A percentile compares a stretch with the other conserved stretches of the same genome.
phyloP scores from a whole-genome alignment of 2,797 vertebrate species.

The Pterois miles region DNA sequence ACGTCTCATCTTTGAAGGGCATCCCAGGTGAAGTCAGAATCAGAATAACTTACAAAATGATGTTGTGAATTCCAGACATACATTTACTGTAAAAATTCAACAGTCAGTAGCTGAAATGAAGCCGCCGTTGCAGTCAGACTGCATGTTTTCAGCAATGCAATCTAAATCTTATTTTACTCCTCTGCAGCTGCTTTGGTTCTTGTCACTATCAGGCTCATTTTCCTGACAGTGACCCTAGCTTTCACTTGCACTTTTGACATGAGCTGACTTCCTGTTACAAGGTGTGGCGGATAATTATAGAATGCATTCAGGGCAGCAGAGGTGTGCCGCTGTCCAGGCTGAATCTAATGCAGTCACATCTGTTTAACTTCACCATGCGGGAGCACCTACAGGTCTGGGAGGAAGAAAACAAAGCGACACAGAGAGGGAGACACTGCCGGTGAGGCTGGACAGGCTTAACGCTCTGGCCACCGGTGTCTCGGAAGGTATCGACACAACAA shows the following conservation, averaged over 20 bases:
- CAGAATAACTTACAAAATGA: neutral
- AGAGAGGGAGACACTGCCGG: constrained; percentile 56
- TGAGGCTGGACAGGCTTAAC: constrained; percentile 72
- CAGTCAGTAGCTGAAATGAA: neutral
- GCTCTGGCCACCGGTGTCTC: constrained; percentile 78
- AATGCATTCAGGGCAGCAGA: constrained; percentile 79
- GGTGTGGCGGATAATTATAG: constrained; percentile 84
- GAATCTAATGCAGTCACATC: constrained; percentile 85
- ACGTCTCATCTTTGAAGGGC: neutral
- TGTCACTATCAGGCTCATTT: constrained; percentile 66
- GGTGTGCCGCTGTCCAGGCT: constrained; percentile 76
- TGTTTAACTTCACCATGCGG: constrained; percentile 79
- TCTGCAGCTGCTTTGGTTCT: constrained; percentile 46
- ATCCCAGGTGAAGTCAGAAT: neutral
- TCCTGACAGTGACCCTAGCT: constrained; percentile 76
- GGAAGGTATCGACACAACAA: constrained; percentile 57
- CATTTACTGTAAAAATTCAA: neutral
- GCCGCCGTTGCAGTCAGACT: neutral
- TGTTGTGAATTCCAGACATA: neutral
- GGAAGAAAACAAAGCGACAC: constrained; percentile 64
- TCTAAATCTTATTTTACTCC: constrained; percentile 52
- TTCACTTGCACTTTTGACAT: constrained; percentile 80
- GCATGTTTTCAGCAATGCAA: constrained; percentile 12
- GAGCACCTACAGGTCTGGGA: constrained; percentile 74
- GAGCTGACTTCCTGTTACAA: constrained; percentile 74